Percentiles rank a stretch among this genome's conserved stretches.
These are phyloP conservation scores for Volucella bombylans DNA, from an alignment of 2,888 invertebrate species.

Conservation along the genomic window DNA sequence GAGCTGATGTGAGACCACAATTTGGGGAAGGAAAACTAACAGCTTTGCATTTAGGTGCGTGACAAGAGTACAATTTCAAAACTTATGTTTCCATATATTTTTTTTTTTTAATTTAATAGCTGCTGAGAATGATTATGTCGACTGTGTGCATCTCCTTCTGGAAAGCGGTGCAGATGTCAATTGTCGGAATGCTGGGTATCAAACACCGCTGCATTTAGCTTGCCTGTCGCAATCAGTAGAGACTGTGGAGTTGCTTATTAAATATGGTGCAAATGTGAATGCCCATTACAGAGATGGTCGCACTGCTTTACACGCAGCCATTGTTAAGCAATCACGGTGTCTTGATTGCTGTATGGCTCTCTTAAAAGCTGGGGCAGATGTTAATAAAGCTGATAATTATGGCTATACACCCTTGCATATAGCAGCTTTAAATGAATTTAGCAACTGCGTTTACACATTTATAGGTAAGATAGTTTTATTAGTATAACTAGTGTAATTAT, in stretches of 20 bases:
- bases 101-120: slow-evolving; percentile 82
- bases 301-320: slow-evolving; percentile 91
- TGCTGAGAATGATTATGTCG: slow-evolving; percentile 92
- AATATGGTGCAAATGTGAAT: slow-evolving; percentile 86
- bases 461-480: slow-evolving; percentile 82
- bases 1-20: slow-evolving; percentile 91
- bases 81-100: background rate
- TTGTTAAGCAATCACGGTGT: slow-evolving; percentile 87
- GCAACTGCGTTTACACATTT: slow-evolving; percentile 88
- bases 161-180: slow-evolving; percentile 90
- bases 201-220: slow-evolving; percentile 93
- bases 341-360: slow-evolving; percentile 88
- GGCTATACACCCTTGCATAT: slow-evolving; percentile 93
- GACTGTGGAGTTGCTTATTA: slow-evolving; percentile 88
- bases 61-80: background rate
- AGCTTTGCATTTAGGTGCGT: slow-evolving; percentile 88
- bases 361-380: slow-evolving; percentile 87
- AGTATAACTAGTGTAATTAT: background rate
- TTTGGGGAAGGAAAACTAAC: slow-evolving; percentile 88
- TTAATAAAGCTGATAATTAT: slow-evolving; percentile 90
- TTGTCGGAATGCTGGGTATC: slow-evolving; percentile 88
- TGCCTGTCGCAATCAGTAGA: slow-evolving; percentile 91
- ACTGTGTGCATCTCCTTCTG: slow-evolving; percentile 88
- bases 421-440: slow-evolving; percentile 92
- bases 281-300: slow-evolving; percentile 88